Base-by-base conservation (phyloP, 2,888 invertebrate species). In the Xylocampa areola region DNA sequence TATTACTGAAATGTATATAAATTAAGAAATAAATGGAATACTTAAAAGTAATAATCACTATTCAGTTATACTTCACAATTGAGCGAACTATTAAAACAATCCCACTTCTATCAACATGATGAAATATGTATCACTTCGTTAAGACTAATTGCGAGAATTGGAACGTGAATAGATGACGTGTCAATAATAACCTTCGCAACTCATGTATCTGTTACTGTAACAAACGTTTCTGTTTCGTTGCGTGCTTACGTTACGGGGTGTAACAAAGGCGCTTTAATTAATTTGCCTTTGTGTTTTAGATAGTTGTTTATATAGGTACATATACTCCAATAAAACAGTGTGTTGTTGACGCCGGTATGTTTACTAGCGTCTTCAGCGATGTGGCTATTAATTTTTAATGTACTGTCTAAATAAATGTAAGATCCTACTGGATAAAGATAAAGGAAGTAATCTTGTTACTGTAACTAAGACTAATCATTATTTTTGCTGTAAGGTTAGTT, bases 71-170 rank as follows among this genome's bases (percentile, higher is more conserved):
- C 6, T 2, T 11, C 21, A 14, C 11, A 48, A 23, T 35, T 11
- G 25, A 17, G 10, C 13, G 1, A 60, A 39, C 10, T 5, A 37
- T 35, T 41, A 35, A 35, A 14, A 37, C 36, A 11, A 32, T 52
- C 36, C 7, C 39, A 10, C n/a, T 6, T 41, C n/a, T 37, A 39
- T 21, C 16, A 35, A 21, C 21, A 30, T 16, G 21, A 68, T 67
- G 50, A 48, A 48, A 51, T 54, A 51, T 51, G 27, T 61, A 51
- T 47, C 23, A 4, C 19, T 45, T 61, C 47, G 43, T 50, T 67
- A 54, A 13, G 16, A 66, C 39, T 67, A 67, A 66, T 66, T 61
- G 29, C 50, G n/a, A 43, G 13, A 29, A 50, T 44, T 32, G 11
- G 10, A 40, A 36, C 19, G 45, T 35, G 39, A 44, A 50, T 30